Conservation (phyloP, 2,888 invertebrate genomes). For the Rhagonycha lutea region DNA sequence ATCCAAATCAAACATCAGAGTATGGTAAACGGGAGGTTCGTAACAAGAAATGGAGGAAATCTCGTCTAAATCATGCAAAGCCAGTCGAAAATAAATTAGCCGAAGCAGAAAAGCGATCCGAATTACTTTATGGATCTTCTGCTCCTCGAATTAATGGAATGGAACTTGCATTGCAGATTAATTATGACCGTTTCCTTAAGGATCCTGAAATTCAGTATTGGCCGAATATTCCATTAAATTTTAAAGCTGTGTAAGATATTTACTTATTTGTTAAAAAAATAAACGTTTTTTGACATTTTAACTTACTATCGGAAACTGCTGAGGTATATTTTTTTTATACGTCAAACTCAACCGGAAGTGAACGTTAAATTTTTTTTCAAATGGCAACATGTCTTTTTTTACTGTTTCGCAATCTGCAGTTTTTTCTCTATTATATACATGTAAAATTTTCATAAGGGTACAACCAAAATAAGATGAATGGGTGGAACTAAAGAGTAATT, state of each 20-base stretch:
- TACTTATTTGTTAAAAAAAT: too few species aligned
- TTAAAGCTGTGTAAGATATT: slow-evolving; percentile 21
- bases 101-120: slow-evolving; percentile 53
- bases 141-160: slow-evolving; percentile 71
- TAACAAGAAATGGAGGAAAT: slow-evolving; percentile 40
- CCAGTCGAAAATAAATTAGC: slow-evolving; percentile 39
- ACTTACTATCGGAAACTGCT: too few species aligned
- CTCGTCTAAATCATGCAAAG: slow-evolving; percentile 60
- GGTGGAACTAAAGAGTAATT: too few species aligned
- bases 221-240: slow-evolving; percentile 60
- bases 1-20: slow-evolving; percentile 23
- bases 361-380: too few species aligned
- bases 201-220: slow-evolving; percentile 66
- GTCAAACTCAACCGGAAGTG: too few species aligned
- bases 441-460: too few species aligned
- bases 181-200: slow-evolving; percentile 66
- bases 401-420: too few species aligned
- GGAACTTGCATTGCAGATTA: slow-evolving; percentile 72
- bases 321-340: too few species aligned
- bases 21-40: slow-evolving; percentile 38
- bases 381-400: too few species aligned
- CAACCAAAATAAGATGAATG: too few species aligned
- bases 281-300: too few species aligned
- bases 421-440: too few species aligned
- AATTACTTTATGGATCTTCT: slow-evolving; percentile 66